Base-by-base conservation (phyloP, 2,888 invertebrate species). In the Timandra comae region DNA sequence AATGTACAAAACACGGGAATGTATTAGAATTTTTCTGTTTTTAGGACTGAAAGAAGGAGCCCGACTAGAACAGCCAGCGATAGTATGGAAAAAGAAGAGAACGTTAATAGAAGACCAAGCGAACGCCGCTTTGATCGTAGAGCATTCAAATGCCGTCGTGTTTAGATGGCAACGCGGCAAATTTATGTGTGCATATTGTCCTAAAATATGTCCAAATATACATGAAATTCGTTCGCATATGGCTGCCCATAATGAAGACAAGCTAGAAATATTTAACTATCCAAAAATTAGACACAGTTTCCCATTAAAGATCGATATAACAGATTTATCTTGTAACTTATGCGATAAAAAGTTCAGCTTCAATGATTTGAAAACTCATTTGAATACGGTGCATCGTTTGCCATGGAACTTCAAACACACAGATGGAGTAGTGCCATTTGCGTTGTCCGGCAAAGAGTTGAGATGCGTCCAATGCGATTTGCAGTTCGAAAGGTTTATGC, bases 131-230 rank as follows among this genome's bases (percentile, higher is more conserved):
- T 41, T 63, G 22, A 63, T 79, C 27, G 42, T 80, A 40, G 54
- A 69, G 38, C 35, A 68, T 52, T 79, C 76, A 0, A 80, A 78
- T 36, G 75, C 72, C 1, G 66, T 75, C 2, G 59, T 62, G 0
- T 81, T 80, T 46, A 63, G 76, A 38, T 71, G 63, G 56, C 54
- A 63, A 22, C 63, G 68, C 6, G 79, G 78, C 3, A 70, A 65
- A 41, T 73, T 77, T 20, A 61, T 72, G 61, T 80, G 80, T 30
- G 70, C 70, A 0, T 72, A 67, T 35, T 81, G 81, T 27, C 61
- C 68, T 0, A 48, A 43, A 16, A 47, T 51, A 25, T 69, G 46
- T 29, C 30, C 52, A 0, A 63, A 61, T 22, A 47, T 70, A 7
- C 42, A 13, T 1, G 68, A 68, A 28, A 40, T 78, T 2, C 56